Evolutionary conservation across 2,113 vertebrate genomes (phyloP).

Genomic region (Trichomycterus rosablanca): DNA sequence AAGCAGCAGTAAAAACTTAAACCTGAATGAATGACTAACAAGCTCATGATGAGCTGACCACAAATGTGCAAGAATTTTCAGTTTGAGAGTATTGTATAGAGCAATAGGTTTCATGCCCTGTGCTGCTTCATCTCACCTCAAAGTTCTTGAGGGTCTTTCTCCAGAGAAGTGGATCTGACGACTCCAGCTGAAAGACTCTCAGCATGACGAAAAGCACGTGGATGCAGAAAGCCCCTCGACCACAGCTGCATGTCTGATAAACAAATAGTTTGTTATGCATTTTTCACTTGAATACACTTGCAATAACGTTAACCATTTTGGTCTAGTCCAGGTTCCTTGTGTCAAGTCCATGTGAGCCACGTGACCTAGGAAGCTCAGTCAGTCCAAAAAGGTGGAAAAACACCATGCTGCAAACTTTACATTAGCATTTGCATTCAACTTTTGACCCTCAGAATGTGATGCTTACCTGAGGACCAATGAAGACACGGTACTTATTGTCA

Average conservation of each 20-base stretch:
- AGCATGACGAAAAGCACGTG: slow-evolving; percentile 88
- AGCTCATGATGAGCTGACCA: too few species aligned
- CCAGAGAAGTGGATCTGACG: slow-evolving; percentile 83
- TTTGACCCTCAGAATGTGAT: too few species aligned
- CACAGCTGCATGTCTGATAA: slow-evolving; percentile 84
- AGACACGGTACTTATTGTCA: slow-evolving; percentile 88
- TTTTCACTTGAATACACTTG: neutral
- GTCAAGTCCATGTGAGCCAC: neutral
- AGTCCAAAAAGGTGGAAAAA: neutral
- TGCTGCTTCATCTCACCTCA: slow-evolving; percentile 69
- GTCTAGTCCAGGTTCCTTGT: too few species aligned
- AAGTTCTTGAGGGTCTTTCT: slow-evolving; percentile 87
- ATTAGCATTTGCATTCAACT: too few species aligned
- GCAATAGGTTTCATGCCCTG: too few species aligned
- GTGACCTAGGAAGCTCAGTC: too few species aligned
- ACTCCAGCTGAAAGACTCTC: slow-evolving; percentile 81
- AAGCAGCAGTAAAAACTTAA: too few species aligned
- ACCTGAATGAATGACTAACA: too few species aligned
- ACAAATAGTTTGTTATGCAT: slow-evolving; percentile 1
- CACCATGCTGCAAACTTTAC: too few species aligned
- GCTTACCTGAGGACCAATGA: slow-evolving; percentile 83
- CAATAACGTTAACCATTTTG: neutral
- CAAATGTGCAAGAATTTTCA: too few species aligned
- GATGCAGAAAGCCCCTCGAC: slow-evolving; percentile 83
- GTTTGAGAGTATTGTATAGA: too few species aligned